These are phyloP conservation scores for Latrodectus geometricus DNA, from an alignment of 1,140 invertebrate genomes.

Conservation along the genomic window DNA sequence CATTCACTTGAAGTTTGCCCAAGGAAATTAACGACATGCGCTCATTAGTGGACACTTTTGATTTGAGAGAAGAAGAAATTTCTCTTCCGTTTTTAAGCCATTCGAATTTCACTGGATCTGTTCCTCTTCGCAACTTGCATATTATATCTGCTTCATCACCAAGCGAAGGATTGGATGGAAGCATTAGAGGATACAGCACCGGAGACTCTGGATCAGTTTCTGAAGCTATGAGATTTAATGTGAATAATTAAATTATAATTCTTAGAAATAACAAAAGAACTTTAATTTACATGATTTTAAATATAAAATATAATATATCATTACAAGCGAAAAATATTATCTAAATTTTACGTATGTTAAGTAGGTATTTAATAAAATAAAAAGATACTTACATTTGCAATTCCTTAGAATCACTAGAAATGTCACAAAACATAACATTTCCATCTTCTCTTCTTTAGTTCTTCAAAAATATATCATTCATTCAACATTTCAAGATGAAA, in stretches of 20 bases:
- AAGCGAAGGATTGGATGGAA: conserved; percentile 17
- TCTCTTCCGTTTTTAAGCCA: conserved; percentile 26
- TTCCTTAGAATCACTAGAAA: no score
- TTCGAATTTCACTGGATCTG: conserved; percentile 22
- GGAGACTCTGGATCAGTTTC: conserved; percentile 3
- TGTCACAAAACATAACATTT: no score
- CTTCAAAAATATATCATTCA: no score
- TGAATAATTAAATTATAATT: not conserved
- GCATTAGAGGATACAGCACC: conserved; percentile 23
- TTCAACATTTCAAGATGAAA: no score
- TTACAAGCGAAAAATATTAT: no score
- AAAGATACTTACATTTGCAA: no score
- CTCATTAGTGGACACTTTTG: not conserved
- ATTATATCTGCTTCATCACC: conserved; percentile 32
- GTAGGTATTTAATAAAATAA: no score
- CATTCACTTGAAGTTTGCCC: conserved; percentile 30
- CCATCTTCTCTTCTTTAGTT: no score
- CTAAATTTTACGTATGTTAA: no score
- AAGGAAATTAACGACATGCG: conserved; percentile 9
- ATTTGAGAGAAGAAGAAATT: not conserved
- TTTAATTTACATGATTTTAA: not conserved
- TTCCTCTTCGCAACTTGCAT: conserved; percentile 39
- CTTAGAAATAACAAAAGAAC: not conserved
- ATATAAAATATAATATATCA: no score
- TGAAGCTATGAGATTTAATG: not conserved